These are phyloP conservation scores for Uria lomvia DNA, from an alignment of 2,113 vertebrate species.

Conservation along the genomic window DNA sequence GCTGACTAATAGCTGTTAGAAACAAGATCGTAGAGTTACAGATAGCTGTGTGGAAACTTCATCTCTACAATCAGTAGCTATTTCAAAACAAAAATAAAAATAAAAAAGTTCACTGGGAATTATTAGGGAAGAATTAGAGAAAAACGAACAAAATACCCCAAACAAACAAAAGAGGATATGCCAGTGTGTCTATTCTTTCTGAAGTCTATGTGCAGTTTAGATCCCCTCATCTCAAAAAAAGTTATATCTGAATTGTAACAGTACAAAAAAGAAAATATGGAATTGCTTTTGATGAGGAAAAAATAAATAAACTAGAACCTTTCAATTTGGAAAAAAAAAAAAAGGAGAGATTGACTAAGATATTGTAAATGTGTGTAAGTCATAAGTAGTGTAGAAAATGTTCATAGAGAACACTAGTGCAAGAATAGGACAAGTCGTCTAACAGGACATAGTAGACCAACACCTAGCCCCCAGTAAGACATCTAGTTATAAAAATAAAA, in stretches of 20 bases:
- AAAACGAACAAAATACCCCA: neutral
- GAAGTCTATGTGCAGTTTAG: neutral
- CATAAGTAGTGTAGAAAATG: neutral
- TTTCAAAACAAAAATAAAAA: neutral
- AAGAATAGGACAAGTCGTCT: neutral
- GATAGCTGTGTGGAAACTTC: neutral
- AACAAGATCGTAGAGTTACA: neutral
- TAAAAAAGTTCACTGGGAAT: neutral
- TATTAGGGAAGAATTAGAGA: neutral
- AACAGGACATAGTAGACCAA: neutral
- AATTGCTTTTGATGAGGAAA: neutral
- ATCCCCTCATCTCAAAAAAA: neutral
- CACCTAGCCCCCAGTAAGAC: neutral
- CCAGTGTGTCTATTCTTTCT: neutral
- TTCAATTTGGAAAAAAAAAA: neutral
- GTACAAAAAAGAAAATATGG: neutral
- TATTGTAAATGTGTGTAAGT: neutral
- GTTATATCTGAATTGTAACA: neutral
- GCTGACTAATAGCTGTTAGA: neutral
- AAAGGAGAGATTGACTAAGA: neutral
- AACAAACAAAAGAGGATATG: neutral
- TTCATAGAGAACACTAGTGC: neutral
- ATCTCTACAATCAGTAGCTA: neutral
- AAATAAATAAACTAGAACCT: neutral
- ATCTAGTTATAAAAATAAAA: neutral